Base-by-base conservation (phyloP, 2,797 vertebrate genomes). In the Darevskia nairensis region DNA sequence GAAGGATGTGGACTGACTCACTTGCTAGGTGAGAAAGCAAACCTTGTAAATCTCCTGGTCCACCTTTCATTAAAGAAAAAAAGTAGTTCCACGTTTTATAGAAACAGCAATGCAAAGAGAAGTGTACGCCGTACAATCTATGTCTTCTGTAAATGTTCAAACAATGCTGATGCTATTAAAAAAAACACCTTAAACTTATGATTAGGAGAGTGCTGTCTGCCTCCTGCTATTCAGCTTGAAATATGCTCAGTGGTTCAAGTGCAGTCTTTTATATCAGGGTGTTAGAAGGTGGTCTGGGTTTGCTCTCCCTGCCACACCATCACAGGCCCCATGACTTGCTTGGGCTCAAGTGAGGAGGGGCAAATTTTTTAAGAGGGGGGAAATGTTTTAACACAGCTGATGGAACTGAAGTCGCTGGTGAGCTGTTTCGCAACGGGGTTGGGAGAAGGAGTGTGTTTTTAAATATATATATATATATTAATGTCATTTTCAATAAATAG, bases 81-180 rank as follows among this genome's bases (percentile, higher is more conserved):
- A 50, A 87, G 69, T 83, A 90, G 94, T 82, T 92, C 93, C 92
- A 94, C 91, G 39, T 84, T 94, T 94, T 87, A 90, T 92, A 82
- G 88, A 94, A 90, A 77, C 93, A 91, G 93, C 72, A 93, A 86
- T 97, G 91, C 95, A 96, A 94, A 95, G 95, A 93, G 92, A 94
- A 96, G 86, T 96, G 95, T 96, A 95, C 88, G 93, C 96, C 94
- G 89, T 95, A 93, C 93, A 94, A 95, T 92, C 94, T 95, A 95
- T 66, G 89, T 91, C 87, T 88, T 89, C 82, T 39, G 44, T 77
- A 89, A 85, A 64, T 81, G 64, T 81, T 80, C 44, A 81, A 85
- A 39, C 17, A 13, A 59, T 87, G 88, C 27, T 90, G 91, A 55
- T 15, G 50, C 50, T 55, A 55, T 55, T 41, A 5, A 95, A 94